Evolutionary conservation across 1,140 invertebrate genomes (phyloP).

Genomic region (Meloidogyne floridensis): DNA sequence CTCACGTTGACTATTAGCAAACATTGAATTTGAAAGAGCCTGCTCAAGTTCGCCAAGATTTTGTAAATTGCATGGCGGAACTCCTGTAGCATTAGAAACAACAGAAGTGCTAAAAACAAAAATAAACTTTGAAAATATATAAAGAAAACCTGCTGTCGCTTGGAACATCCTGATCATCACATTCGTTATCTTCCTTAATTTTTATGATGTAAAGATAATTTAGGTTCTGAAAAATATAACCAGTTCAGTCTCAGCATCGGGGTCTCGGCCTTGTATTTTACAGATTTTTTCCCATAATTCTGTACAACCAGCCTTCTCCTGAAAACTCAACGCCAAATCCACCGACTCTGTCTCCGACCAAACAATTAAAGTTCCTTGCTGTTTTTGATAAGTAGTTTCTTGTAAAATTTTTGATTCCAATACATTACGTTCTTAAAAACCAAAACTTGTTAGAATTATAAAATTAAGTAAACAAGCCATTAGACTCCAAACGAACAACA

Average conservation of each 20-base stretch:
- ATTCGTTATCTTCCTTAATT: conserved; percentile 80
- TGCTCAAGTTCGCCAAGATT: conserved; percentile 88
- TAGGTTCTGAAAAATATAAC: conserved; percentile 26
- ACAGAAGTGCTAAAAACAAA: conserved; percentile 72
- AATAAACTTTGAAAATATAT: not conserved
- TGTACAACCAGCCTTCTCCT: conserved; percentile 99
- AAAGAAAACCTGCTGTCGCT: conserved; percentile 62
- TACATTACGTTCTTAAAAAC: conserved; percentile 56
- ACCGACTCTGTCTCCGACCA: conserved; percentile 99
- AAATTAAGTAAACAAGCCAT: conserved; percentile 31
- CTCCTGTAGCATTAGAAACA: conserved; percentile 48
- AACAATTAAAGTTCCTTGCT: conserved; percentile 90
- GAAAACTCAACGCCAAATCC: conserved; percentile 97
- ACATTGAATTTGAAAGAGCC: conserved; percentile 65
- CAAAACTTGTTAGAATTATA: not conserved
- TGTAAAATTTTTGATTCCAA: conserved; percentile 57
- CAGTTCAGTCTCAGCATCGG: conserved; percentile 38
- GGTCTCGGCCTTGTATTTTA: conserved; percentile 73
- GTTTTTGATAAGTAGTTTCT: conserved; percentile 64
- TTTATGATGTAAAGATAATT: conserved; percentile 1
- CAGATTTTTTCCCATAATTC: conserved; percentile 99
- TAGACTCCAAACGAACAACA: conserved; percentile 60
- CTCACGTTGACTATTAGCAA: conserved; percentile 83
- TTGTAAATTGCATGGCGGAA: conserved; percentile 88
- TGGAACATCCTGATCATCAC: conserved; percentile 72